Conservation (phyloP, 2,113 vertebrate species). For the Pteruthius melanotis region DNA sequence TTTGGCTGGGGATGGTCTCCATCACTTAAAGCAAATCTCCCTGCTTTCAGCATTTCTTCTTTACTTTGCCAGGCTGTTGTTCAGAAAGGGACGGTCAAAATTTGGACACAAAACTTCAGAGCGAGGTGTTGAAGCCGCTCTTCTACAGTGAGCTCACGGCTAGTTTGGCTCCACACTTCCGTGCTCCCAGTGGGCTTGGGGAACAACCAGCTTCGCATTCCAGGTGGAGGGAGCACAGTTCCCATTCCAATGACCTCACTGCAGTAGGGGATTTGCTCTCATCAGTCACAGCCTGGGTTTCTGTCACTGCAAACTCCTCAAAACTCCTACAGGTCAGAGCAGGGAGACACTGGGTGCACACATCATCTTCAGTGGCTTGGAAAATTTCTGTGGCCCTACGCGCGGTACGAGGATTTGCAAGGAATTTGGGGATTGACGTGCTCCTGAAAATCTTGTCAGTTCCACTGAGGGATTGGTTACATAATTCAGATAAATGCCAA, state of each 20-base stretch:
- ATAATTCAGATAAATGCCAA: conserved; percentile 57
- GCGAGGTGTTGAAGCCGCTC: not conserved
- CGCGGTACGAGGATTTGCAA: not conserved
- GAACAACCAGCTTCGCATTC: not conserved
- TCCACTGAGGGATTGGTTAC: conserved; percentile 40
- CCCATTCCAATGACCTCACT: not conserved
- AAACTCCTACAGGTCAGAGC: not conserved
- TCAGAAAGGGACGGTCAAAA: not conserved
- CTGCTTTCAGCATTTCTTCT: not conserved
- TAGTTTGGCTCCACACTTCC: not conserved
- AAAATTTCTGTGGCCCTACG: not conserved
- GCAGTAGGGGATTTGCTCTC: not conserved
- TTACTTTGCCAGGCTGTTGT: not conserved
- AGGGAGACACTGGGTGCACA: fast-evolving
- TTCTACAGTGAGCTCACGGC: not conserved
- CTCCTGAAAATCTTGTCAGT: conserved; percentile 52
- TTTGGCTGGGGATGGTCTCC: not conserved
- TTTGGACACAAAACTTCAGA: not conserved
- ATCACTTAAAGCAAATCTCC: not conserved
- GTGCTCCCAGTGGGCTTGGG: not conserved
- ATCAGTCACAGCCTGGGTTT: not conserved
- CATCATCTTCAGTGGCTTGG: not conserved
- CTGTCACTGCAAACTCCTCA: not conserved
- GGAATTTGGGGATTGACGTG: not conserved
- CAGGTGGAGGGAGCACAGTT: not conserved